Percentiles rank a stretch among this genome's conserved stretches.
phyloP scores from a whole-genome alignment of 1,140 invertebrate genomes.

The Harlomillsia oculata region DNA sequence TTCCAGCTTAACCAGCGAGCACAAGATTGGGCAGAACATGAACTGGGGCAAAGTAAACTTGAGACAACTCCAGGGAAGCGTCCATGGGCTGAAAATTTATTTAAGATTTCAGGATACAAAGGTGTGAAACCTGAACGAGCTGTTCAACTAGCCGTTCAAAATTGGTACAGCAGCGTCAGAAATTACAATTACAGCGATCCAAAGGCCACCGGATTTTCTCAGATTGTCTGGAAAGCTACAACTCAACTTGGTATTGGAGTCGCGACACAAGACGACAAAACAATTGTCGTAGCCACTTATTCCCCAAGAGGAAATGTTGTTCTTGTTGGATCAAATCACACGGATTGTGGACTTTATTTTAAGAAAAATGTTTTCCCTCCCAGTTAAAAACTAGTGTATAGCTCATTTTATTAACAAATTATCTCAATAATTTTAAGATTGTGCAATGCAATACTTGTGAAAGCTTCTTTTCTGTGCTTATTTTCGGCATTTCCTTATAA shows the following conservation, averaged over 20 bases:
- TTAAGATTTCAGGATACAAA: constrained; percentile 13
- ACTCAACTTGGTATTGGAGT: constrained; percentile 24
- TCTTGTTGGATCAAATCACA: constrained; percentile 3
- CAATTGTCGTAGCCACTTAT: constrained; percentile 9
- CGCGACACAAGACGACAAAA: background rate
- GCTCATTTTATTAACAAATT: background rate
- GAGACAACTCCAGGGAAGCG: constrained; percentile 20
- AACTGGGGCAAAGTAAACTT: constrained; percentile 8
- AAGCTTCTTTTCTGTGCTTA: background rate
- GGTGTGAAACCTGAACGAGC: constrained; percentile 7
- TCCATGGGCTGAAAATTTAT: constrained; percentile 20
- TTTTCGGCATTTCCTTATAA: background rate
- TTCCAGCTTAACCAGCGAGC: constrained; percentile 19
- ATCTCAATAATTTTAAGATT: background rate
- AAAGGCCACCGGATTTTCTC: constrained; percentile 22
- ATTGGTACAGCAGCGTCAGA: constrained; percentile 14
- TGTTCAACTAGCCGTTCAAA: constrained; percentile 16
- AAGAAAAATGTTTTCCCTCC: constrained; percentile 9
- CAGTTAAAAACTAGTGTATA: background rate
- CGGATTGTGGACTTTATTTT: constrained; percentile 9
- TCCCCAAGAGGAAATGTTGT: constrained; percentile 10
- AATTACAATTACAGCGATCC: constrained; percentile 20
- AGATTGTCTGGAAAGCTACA: constrained; percentile 21
- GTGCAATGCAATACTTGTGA: background rate
- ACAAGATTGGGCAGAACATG: constrained; percentile 15